Conservation (phyloP, 2,797 vertebrate species). For the Cyprinodon diabolis region DNA sequence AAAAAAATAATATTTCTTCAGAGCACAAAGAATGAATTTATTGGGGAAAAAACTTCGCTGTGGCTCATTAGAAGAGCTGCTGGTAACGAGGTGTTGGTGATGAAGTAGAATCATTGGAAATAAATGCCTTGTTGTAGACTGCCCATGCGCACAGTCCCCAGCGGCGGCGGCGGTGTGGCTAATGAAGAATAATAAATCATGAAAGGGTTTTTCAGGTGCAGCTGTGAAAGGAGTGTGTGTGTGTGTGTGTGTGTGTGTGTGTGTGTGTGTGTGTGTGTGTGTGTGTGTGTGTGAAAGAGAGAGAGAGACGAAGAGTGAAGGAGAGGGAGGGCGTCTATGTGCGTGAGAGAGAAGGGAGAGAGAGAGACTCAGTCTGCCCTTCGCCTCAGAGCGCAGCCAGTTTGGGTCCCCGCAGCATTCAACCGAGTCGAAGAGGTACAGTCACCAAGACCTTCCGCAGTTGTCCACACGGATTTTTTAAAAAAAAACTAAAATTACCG, state of each 20-base stretch:
- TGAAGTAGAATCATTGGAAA: constrained; percentile 73
- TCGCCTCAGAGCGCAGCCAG: constrained; percentile 84
- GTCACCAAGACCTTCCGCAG: constrained; percentile 58
- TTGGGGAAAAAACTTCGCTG: neutral
- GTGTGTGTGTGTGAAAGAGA: neutral
- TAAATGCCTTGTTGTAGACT: constrained; percentile 78
- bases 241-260: constrained; percentile 2
- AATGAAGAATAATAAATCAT: constrained; percentile 91
- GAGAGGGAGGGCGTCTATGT: constrained; percentile 14
- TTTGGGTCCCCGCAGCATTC: constrained; percentile 86
- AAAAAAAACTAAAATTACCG: too few species aligned
- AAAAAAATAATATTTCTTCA: constrained; percentile 2
- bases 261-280: constrained; percentile 24
- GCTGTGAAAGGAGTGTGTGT: constrained; percentile 51
- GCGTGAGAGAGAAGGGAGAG: constrained; percentile 24
- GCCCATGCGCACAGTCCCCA: constrained; percentile 84
- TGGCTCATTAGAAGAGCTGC: constrained; percentile 42
- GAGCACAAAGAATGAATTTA: neutral
- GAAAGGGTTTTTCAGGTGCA: constrained; percentile 82
- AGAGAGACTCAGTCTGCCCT: constrained; percentile 78
- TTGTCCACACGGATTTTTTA: too few species aligned
- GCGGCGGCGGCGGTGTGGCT: constrained; percentile 78
- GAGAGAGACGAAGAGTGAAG: constrained; percentile 19
- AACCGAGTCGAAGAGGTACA: constrained; percentile 73
- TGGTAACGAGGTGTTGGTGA: constrained; percentile 59